A percentile compares a stretch with the other conserved stretches of the same genome.
Evolutionary conservation across 2,888 invertebrate genomes (phyloP).

Genomic region (Apantesis nais): DNA sequence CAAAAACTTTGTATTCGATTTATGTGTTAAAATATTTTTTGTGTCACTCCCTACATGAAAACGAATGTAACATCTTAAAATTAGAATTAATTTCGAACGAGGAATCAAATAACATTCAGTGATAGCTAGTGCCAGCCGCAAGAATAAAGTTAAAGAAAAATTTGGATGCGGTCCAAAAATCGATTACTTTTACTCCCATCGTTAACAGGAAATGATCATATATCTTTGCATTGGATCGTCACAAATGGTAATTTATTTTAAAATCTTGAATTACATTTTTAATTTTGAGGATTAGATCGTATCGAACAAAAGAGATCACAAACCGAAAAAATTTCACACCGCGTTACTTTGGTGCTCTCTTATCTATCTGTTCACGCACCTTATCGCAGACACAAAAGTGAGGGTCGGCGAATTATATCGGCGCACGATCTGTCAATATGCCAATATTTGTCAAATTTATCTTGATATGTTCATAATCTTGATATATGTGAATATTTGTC

Average conservation of each 20-base stretch:
- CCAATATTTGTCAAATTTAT: slow-evolving; percentile 72
- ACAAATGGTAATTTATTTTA: slow-evolving; percentile 52
- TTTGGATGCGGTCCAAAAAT: slow-evolving; percentile 78
- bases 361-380: slow-evolving; percentile 58
- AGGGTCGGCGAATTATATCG: slow-evolving; percentile 60
- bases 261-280: slow-evolving; percentile 47
- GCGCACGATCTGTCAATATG: slow-evolving; percentile 75
- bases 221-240: slow-evolving; percentile 58
- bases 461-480: slow-evolving; percentile 54
- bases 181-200: slow-evolving; percentile 77
- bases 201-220: slow-evolving; percentile 73
- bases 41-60: slow-evolving; percentile 48
- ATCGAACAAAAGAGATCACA: slow-evolving; percentile 39
- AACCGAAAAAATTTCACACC: slow-evolving; percentile 38
- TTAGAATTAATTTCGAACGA: slow-evolving; percentile 76
- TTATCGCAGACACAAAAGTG: slow-evolving; percentile 61
- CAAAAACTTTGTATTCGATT: too few relatives aligned
- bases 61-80: slow-evolving; percentile 69
- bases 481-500: slow-evolving; percentile 32
- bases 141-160: slow-evolving; percentile 65
- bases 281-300: slow-evolving; percentile 37
- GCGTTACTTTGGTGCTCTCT: slow-evolving; percentile 37
- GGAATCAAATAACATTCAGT: slow-evolving; percentile 77
- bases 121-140: slow-evolving; percentile 75
- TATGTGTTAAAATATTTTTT: slow-evolving; percentile 40